Conservation (phyloP, 2,797 vertebrate genomes). For the Sciaenops ocellatus region DNA sequence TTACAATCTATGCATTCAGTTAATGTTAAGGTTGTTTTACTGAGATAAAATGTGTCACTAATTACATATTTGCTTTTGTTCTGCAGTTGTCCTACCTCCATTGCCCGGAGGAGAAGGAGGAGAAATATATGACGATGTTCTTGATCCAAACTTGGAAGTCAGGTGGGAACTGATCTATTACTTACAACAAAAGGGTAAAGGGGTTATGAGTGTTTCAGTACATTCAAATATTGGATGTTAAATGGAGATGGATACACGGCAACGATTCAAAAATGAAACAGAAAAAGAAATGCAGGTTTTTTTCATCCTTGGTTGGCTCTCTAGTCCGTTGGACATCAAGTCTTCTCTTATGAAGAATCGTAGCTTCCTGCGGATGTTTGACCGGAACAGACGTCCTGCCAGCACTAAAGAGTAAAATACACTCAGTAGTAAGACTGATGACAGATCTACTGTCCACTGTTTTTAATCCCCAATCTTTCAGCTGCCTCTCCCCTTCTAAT, state of each 20-base stretch:
- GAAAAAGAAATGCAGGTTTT: constrained; percentile 34
- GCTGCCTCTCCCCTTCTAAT: not conserved
- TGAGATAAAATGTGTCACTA: not conserved
- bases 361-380: constrained; percentile 90
- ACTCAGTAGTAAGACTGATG: constrained; percentile 90
- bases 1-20: not conserved
- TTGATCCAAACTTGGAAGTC: constrained; percentile 81
- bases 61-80: not conserved
- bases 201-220: not conserved
- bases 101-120: constrained; percentile 81
- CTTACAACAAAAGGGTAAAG: not conserved
- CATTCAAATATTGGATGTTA: not conserved
- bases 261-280: not conserved
- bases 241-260: not conserved
- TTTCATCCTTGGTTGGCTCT: constrained; percentile 62
- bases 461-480: constrained; percentile 79
- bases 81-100: constrained; percentile 85
- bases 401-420: constrained; percentile 90
- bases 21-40: not conserved
- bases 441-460: constrained; percentile 73
- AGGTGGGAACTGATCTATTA: constrained; percentile 78
- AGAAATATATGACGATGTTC: constrained; percentile 92
- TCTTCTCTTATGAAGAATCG: constrained; percentile 81
- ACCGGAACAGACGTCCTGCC: constrained; percentile 88
- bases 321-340: constrained; percentile 83